Percentiles rank a stretch among this genome's conserved stretches.
phyloP scores from a whole-genome alignment of 2,113 vertebrate species.

The Macquaria australasica region DNA sequence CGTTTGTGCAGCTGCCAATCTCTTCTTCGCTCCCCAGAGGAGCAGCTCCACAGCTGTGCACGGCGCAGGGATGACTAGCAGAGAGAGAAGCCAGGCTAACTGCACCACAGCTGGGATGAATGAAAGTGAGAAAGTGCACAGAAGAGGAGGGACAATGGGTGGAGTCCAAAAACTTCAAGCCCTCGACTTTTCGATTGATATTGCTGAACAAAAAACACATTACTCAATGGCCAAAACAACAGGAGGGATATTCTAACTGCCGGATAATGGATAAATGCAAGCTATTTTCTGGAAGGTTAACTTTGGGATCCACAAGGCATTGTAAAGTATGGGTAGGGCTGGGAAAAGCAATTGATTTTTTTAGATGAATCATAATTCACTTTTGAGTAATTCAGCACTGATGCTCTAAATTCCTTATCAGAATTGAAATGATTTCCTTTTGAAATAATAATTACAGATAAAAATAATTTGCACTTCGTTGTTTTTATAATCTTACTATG shows the following conservation, averaged over 20 bases:
- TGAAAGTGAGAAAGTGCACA: constrained; percentile 47
- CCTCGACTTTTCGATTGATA: constrained; percentile 34
- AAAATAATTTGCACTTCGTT: not conserved
- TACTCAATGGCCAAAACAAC: not conserved
- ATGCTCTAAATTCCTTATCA: not conserved
- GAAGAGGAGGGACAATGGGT: constrained; percentile 7
- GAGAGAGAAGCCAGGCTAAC: constrained; percentile 23
- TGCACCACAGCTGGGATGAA: constrained; percentile 63
- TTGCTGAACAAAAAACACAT: constrained; percentile 6
- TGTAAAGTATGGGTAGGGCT: not conserved
- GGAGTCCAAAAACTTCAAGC: constrained; percentile 24
- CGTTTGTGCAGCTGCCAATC: constrained; percentile 52
- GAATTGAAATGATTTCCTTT: not conserved
- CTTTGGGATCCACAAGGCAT: not conserved
- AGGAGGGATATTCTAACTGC: not conserved
- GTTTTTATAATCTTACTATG: too few relatives aligned
- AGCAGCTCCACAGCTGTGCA: constrained; percentile 51
- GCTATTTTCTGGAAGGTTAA: not conserved
- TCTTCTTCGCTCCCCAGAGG: constrained; percentile 35
- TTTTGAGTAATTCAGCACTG: constrained; percentile 7
- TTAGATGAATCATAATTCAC: not conserved
- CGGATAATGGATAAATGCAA: not conserved
- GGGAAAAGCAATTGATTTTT: not conserved
- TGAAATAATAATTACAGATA: not conserved
- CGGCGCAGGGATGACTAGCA: constrained; percentile 24